Conservation (phyloP, 1,140 invertebrate genomes). For the Drosophila insularis region DNA sequence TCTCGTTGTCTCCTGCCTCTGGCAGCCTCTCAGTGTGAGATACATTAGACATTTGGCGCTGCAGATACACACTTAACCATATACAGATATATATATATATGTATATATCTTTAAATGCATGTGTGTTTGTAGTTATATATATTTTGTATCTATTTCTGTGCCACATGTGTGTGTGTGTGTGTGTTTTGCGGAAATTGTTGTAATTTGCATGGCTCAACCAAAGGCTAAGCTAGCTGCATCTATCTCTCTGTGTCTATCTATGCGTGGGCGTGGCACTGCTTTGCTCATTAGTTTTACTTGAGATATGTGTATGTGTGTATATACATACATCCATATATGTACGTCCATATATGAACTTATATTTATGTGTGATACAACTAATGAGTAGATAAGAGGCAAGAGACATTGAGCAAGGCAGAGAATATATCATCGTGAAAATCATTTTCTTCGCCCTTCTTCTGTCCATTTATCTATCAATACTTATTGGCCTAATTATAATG, state of each 20-base stretch:
- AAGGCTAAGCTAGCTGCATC: constrained; percentile 48
- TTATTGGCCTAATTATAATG: constrained; percentile 28
- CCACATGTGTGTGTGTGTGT: constrained; percentile 52
- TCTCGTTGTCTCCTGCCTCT: not conserved
- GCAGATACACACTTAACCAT: constrained; percentile 29
- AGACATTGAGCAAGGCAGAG: not conserved
- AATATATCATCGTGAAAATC: not conserved
- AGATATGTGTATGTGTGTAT: constrained; percentile 21
- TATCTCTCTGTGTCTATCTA: constrained; percentile 31
- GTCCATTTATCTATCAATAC: constrained; percentile 18
- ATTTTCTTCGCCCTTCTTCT: not conserved
- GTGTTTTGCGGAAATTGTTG: constrained; percentile 66
- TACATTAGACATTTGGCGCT: constrained; percentile 61
- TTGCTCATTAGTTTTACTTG: constrained; percentile 51
- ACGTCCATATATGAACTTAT: not conserved
- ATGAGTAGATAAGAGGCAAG: not conserved
- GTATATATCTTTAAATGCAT: not conserved
- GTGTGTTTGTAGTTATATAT: constrained; percentile 31
- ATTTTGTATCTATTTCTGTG: constrained; percentile 75
- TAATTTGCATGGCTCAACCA: constrained; percentile 71
- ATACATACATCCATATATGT: not conserved
- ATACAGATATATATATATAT: constrained; percentile 19
- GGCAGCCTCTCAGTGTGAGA: constrained; percentile 51
- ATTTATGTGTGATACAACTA: not conserved
- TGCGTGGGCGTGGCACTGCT: constrained; percentile 44